Conservation (phyloP, 2,797 vertebrate species). For the Ammospiza maritima region DNA sequence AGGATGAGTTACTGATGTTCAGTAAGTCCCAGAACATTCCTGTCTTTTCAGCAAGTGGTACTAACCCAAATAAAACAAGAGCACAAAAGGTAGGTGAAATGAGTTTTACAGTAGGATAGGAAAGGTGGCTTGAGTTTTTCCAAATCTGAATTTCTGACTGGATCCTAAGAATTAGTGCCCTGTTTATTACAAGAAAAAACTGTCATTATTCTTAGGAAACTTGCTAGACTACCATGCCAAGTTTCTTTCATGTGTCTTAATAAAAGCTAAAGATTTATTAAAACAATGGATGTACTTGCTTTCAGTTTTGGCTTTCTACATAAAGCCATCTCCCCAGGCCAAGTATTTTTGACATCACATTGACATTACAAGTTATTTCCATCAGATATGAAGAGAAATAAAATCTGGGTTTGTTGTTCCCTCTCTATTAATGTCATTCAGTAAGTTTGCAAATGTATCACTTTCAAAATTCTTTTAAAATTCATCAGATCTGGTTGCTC, state of each 20-base stretch:
- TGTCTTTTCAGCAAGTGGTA: constrained; percentile 68
- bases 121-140: background rate
- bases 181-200: background rate
- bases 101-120: background rate
- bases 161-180: background rate
- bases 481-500: background rate
- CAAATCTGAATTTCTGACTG: background rate
- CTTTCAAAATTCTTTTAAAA: background rate
- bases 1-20: constrained; percentile 85
- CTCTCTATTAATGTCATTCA: background rate
- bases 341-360: background rate
- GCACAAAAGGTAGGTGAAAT: constrained; percentile 69
- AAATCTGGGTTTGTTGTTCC: background rate
- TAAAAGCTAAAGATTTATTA: background rate
- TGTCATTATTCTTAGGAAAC: background rate
- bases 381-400: background rate
- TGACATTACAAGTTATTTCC: background rate
- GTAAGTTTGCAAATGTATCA: background rate
- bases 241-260: background rate
- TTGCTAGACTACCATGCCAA: background rate
- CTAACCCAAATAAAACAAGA: constrained; percentile 62
- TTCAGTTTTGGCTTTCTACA: background rate
- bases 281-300: background rate
- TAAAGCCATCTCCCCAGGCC: background rate
- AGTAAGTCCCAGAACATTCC: constrained; percentile 74